Percentiles rank a stretch among this genome's conserved stretches.
Conservation (phyloP, 2,113 vertebrate genomes). For the Sorex araneus region DNA sequence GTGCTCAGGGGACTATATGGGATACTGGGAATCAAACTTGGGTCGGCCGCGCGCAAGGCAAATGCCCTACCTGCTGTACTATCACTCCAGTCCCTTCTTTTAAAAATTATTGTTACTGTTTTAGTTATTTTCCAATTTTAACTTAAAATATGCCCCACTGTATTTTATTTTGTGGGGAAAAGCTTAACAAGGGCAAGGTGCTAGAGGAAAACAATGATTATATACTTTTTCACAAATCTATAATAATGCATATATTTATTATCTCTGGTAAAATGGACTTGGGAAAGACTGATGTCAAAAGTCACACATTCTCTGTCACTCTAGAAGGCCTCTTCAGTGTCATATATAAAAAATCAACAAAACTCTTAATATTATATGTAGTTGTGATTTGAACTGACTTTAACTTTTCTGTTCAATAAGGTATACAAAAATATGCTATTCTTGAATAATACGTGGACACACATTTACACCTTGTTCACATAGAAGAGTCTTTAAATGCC, state of each 20-base stretch:
- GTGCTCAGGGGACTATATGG: too few species aligned
- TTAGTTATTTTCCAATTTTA: too few species aligned
- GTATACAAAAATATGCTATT: constrained; percentile 37
- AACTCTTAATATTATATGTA: constrained; percentile 43
- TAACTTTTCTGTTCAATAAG: constrained; percentile 49
- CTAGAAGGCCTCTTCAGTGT: not conserved
- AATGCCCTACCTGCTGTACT: too few species aligned
- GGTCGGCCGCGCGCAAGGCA: too few species aligned
- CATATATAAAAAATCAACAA: not conserved
- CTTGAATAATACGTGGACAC: constrained; percentile 38
- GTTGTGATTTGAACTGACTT: constrained; percentile 28
- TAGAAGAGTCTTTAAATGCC: not conserved
- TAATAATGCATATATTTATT: not conserved
- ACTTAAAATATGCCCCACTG: too few species aligned
- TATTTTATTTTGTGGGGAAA: too few species aligned
- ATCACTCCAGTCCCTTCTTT: too few species aligned
- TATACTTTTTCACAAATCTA: not conserved
- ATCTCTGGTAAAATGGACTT: constrained; percentile 18
- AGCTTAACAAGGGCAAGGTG: too few species aligned
- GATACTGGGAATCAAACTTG: too few species aligned
- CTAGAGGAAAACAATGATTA: too few species aligned
- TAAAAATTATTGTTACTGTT: too few species aligned
- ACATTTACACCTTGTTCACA: constrained; percentile 56
- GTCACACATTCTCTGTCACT: not conserved
- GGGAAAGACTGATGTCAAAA: not conserved